phyloP scores from a whole-genome alignment of 1,140 invertebrate genomes.

The Dreissena rostriformis region DNA sequence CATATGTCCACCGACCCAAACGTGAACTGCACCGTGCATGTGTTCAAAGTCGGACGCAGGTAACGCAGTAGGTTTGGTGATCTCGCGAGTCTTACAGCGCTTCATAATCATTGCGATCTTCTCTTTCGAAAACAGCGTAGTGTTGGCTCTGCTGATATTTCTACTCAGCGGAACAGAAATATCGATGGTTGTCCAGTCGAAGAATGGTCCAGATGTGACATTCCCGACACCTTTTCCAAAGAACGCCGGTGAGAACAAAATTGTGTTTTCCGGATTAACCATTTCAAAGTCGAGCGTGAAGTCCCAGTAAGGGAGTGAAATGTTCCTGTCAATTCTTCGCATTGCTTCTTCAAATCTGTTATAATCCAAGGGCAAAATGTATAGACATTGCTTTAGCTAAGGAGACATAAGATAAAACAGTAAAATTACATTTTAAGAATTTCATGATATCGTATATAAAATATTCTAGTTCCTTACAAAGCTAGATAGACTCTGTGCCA shows the following conservation, averaged over 20 bases:
- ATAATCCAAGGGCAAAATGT: neutral
- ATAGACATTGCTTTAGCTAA: too few species aligned
- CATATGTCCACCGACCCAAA: conserved; percentile 72
- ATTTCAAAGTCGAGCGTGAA: conserved; percentile 75
- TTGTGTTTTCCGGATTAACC: conserved; percentile 73
- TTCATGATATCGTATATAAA: too few species aligned
- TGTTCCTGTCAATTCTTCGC: conserved; percentile 44
- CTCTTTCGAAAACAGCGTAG: conserved; percentile 34
- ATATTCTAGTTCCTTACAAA: conserved; percentile 13
- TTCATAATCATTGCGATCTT: conserved; percentile 30
- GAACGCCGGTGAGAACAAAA: conserved; percentile 76
- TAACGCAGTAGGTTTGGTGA: conserved; percentile 32
- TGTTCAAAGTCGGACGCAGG: conserved; percentile 64
- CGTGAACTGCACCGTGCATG: conserved; percentile 66
- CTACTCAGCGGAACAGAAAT: conserved; percentile 50
- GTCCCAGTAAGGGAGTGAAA: conserved; percentile 81
- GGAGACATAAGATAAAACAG: too few species aligned
- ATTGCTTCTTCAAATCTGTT: conserved; percentile 66
- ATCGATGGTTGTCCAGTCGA: conserved; percentile 59
- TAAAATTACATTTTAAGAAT: too few species aligned
- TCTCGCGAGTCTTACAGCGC: conserved; percentile 29
- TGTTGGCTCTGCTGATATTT: conserved; percentile 36
- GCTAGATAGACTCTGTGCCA: conserved; percentile 50
- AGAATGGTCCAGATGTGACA: conserved; percentile 78
- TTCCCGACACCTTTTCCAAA: conserved; percentile 79